Percentiles rank a stretch among this genome's conserved stretches.
These are phyloP conservation scores for Oryzias celebensis DNA, from an alignment of 2,113 vertebrate species.

Conservation along the genomic window DNA sequence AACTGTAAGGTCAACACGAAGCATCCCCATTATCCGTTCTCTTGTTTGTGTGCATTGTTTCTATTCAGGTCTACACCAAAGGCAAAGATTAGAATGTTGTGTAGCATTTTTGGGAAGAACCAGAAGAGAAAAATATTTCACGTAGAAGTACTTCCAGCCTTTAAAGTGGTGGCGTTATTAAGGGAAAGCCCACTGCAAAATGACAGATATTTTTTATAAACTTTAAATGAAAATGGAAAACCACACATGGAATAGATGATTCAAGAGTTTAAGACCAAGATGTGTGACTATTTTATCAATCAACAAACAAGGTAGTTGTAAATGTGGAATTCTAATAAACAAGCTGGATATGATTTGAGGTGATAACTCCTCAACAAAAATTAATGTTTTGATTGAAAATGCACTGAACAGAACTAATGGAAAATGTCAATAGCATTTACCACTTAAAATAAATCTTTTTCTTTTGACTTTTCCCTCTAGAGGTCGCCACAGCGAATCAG, in stretches of 20 bases:
- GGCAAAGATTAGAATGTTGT: slow-evolving; percentile 46
- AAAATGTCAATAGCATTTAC: slow-evolving; percentile 11
- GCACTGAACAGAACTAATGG: slow-evolving; percentile 30
- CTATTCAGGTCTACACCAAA: slow-evolving; percentile 31
- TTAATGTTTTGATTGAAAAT: slow-evolving; percentile 40
- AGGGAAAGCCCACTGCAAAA: slow-evolving; percentile 39
- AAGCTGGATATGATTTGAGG: slow-evolving; percentile 52
- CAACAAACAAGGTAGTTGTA: slow-evolving; percentile 18
- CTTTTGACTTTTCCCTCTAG: too few relatives aligned
- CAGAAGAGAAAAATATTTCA: slow-evolving; percentile 44
- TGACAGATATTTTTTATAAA: slow-evolving; percentile 20
- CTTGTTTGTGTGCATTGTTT: slow-evolving; percentile 68
- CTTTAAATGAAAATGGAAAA: slow-evolving; percentile 22
- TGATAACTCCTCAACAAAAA: slow-evolving; percentile 61
- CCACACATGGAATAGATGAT: slow-evolving; percentile 28
- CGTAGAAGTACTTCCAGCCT: slow-evolving; percentile 25
- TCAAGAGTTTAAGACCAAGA: slow-evolving; percentile 16
- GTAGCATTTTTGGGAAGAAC: slow-evolving; percentile 66
- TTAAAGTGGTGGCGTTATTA: slow-evolving; percentile 29
- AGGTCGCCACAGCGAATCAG: too few relatives aligned
- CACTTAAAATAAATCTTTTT: too few relatives aligned
- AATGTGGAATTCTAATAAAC: slow-evolving; percentile 46
- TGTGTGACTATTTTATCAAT: slow-evolving; percentile 26
- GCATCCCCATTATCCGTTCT: slow-evolving; percentile 40
- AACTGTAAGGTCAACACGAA: slow-evolving; percentile 60